Percentiles rank a stretch among this genome's conserved stretches.
Conservation (phyloP, 2,888 invertebrate species). For the Globia sparganii region DNA sequence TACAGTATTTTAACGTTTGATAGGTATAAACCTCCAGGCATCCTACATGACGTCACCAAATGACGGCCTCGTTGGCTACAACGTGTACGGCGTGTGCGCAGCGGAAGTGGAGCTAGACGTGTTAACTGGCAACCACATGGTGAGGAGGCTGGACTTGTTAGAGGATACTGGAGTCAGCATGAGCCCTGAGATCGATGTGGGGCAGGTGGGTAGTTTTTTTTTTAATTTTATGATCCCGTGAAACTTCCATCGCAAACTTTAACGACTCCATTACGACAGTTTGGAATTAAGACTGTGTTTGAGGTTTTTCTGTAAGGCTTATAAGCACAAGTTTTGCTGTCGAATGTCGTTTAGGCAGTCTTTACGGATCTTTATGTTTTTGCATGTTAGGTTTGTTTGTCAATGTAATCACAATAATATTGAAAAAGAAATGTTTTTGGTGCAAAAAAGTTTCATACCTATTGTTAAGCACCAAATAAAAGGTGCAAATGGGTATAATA, state of each 20-base stretch:
- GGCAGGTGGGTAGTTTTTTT: constrained; percentile 87
- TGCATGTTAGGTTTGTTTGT: neutral
- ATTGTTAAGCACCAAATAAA: too few species aligned
- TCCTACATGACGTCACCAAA: constrained; percentile 84
- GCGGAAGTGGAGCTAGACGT: constrained; percentile 93
- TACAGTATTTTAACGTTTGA: neutral
- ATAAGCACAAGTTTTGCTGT: neutral
- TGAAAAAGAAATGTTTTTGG: neutral
- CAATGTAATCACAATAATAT: neutral
- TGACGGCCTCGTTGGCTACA: constrained; percentile 84
- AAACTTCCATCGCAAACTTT: neutral
- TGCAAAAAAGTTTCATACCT: neutral
- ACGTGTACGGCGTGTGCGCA: constrained; percentile 91
- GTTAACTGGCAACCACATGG: constrained; percentile 92
- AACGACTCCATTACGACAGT: neutral
- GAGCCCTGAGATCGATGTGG: constrained; percentile 92
- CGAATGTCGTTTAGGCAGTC: neutral
- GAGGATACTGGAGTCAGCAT: constrained; percentile 93
- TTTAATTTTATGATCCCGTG: neutral
- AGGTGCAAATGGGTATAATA: too few species aligned
- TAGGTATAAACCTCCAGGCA: constrained; percentile 89
- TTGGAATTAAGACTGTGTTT: neutral
- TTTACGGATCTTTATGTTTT: neutral
- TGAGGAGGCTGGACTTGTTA: constrained; percentile 91
- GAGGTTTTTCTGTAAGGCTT: neutral